Percentiles rank a stretch among this genome's conserved stretches.
phyloP scores from a whole-genome alignment of 2,888 invertebrate genomes.

The Antheraea yamamai region DNA sequence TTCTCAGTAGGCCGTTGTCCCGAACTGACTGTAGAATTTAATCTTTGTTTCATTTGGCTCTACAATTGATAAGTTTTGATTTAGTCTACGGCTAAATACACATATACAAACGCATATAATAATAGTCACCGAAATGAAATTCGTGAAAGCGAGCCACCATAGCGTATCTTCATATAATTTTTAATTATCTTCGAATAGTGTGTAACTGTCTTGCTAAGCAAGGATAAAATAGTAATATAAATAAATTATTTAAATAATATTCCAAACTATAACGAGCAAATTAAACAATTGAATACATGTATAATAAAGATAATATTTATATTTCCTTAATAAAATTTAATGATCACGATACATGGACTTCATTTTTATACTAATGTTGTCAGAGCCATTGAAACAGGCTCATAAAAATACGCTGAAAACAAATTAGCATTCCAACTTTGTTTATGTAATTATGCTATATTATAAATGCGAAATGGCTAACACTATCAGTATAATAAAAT shows the following conservation, averaged over 20 bases:
- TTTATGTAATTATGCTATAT: slow-evolving; percentile 5
- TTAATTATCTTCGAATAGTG: neutral
- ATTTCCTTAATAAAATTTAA: slow-evolving; percentile 10
- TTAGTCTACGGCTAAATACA: too few species aligned
- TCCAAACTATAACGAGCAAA: neutral
- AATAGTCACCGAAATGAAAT: neutral
- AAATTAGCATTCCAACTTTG: neutral
- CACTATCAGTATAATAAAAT: slow-evolving; percentile 29
- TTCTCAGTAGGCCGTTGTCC: too few species aligned
- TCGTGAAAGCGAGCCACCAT: neutral
- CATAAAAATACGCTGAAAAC: slow-evolving; percentile 9
- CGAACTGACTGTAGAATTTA: too few species aligned
- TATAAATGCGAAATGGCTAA: slow-evolving; percentile 26
- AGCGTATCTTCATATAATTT: neutral
- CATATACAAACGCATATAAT: too few species aligned
- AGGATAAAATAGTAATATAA: neutral
- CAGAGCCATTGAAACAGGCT: neutral
- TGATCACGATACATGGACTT: slow-evolving; percentile 1
- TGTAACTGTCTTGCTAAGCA: neutral
- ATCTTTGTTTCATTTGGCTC: too few species aligned
- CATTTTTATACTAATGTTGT: neutral
- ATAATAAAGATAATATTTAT: slow-evolving; percentile 6
- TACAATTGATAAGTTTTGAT: too few species aligned
- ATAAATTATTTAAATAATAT: neutral
- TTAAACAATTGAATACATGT: slow-evolving; percentile 1